Conservation (phyloP, 2,888 invertebrate species). For the Pasiphila rectangulata region DNA sequence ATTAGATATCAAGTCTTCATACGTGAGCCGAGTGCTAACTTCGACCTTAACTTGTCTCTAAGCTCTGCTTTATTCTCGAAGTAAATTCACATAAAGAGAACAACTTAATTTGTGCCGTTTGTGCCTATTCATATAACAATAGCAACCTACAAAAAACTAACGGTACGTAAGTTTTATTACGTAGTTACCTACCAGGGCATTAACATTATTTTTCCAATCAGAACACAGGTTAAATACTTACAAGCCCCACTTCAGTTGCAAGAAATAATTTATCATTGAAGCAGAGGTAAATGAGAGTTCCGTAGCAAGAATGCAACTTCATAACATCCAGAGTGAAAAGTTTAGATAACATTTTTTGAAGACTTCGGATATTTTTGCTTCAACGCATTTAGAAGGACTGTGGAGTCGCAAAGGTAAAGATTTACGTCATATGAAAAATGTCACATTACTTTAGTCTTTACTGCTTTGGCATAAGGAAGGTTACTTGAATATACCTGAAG, state of each 20-base stretch:
- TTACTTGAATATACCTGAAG: constrained; percentile 37
- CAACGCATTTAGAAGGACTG: constrained; percentile 53
- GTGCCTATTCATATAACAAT: neutral
- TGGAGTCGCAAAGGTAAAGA: constrained; percentile 46
- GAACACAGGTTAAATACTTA: neutral
- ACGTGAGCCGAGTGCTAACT: constrained; percentile 46
- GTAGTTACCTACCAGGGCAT: too few relatives aligned
- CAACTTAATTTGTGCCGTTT: constrained; percentile 6
- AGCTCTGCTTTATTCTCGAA: constrained; percentile 40
- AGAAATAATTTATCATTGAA: constrained; percentile 7
- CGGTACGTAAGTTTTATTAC: too few relatives aligned
- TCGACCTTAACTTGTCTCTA: constrained; percentile 33
- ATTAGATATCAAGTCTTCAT: constrained; percentile 52
- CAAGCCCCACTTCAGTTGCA: neutral
- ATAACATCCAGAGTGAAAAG: constrained; percentile 41
- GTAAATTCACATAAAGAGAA: constrained; percentile 11
- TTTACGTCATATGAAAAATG: constrained; percentile 38
- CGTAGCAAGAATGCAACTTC: constrained; percentile 37
- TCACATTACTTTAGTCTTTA: constrained; percentile 47
- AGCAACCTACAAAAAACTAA: too few relatives aligned
- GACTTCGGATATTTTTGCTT: constrained; percentile 50
- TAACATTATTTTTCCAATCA: neutral
- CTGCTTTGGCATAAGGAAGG: constrained; percentile 42
- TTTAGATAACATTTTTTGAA: constrained; percentile 52
- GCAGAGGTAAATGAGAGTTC: constrained; percentile 6